Conservation (phyloP, 1,140 invertebrate species). For the Drosophila melanica region DNA sequence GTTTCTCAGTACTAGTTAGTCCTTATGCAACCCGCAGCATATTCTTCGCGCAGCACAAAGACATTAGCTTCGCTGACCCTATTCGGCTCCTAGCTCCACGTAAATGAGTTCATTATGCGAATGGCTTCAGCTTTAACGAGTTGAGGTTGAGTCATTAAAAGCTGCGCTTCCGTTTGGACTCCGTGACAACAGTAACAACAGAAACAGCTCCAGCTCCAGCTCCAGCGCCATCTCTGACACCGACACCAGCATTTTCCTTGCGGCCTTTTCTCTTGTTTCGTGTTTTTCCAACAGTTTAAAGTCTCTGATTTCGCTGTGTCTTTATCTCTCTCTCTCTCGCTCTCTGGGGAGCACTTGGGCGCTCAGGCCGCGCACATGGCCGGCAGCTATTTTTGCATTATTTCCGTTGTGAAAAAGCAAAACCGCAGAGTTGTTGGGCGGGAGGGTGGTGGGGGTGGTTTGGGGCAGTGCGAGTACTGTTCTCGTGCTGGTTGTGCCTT, state of each 20-base stretch:
- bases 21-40: no score
- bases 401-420: slow-evolving; percentile 65
- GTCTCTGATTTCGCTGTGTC: slow-evolving; percentile 26
- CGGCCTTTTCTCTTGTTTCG: slow-evolving; percentile 30
- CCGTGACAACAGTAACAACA: slow-evolving; percentile 25
- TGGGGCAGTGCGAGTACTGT: slow-evolving; percentile 3
- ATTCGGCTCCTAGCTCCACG: slow-evolving; percentile 22
- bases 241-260: slow-evolving; percentile 42
- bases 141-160: slow-evolving; percentile 73
- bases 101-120: slow-evolving; percentile 80
- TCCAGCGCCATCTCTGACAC: slow-evolving; percentile 6
- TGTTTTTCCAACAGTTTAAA: slow-evolving; percentile 52
- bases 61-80: slow-evolving; percentile 32
- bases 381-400: slow-evolving; percentile 81
- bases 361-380: slow-evolving; percentile 44
- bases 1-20: no score
- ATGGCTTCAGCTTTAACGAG: slow-evolving; percentile 70
- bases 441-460: not conserved
- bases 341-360: slow-evolving; percentile 61
- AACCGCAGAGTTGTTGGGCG: slow-evolving; percentile 45
- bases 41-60: not conserved
- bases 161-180: slow-evolving; percentile 47
- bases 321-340: not conserved
- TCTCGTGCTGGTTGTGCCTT: slow-evolving; percentile 36
- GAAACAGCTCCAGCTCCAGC: not conserved